Conservation (phyloP, 1,140 invertebrate species). For the Diploscapter pachys region DNA sequence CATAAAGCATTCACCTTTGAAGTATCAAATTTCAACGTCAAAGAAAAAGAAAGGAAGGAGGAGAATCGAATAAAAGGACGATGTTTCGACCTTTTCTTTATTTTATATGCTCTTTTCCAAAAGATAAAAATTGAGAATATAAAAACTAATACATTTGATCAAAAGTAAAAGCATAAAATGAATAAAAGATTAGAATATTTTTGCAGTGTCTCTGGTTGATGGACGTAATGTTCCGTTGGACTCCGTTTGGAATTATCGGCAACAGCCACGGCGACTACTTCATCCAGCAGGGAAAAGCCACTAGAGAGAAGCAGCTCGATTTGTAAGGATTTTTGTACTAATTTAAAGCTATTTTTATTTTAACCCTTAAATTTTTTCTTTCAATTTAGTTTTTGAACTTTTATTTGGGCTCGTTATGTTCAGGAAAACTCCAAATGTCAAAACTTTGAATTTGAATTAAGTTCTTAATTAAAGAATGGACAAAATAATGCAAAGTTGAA, state of each 20-base stretch:
- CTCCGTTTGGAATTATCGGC: slow-evolving; percentile 90
- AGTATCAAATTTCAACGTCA: too few relatives aligned
- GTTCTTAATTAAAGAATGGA: background rate
- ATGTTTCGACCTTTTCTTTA: too few relatives aligned
- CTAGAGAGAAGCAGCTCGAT: slow-evolving; percentile 71
- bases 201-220: slow-evolving; percentile 80
- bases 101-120: background rate
- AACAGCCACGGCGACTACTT: slow-evolving; percentile 89
- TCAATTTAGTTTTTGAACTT: too few relatives aligned
- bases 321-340: too few relatives aligned
- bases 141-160: background rate
- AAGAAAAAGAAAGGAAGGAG: too few relatives aligned
- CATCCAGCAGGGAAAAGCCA: slow-evolving; percentile 78
- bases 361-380: too few relatives aligned
- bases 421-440: too few relatives aligned
- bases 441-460: too few relatives aligned
- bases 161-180: background rate
- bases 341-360: too few relatives aligned
- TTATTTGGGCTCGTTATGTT: too few relatives aligned
- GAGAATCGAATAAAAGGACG: too few relatives aligned
- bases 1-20: too few relatives aligned
- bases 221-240: slow-evolving; percentile 88
- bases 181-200: background rate
- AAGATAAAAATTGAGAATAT: background rate
- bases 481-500: background rate